A percentile compares a stretch with the other conserved stretches of the same genome.
These are phyloP conservation scores for Rhynchonycteris naso DNA, from an alignment of 2,797 vertebrate genomes.

Conservation along the genomic window DNA sequence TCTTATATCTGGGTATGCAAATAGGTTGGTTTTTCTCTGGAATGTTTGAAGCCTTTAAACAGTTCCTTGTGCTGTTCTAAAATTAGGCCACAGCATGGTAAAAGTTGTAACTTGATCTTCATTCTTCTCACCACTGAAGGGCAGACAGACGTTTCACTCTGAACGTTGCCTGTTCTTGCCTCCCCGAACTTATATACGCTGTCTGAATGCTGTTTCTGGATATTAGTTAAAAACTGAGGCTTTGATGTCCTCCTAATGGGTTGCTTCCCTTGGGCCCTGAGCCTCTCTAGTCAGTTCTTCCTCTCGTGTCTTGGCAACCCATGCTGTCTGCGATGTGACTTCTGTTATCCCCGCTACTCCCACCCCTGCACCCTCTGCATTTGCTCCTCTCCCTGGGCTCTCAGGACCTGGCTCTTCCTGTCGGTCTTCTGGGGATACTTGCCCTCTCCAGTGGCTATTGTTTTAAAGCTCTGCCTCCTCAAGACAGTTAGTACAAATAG, in stretches of 20 bases:
- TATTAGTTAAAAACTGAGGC: not conserved
- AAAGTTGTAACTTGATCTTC: conserved; percentile 54
- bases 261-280: not conserved
- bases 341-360: not conserved
- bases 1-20: conserved; percentile 78
- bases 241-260: not conserved
- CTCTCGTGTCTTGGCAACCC: not conserved
- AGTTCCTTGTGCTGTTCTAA: conserved; percentile 75
- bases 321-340: not conserved
- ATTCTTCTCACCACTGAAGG: conserved; percentile 22
- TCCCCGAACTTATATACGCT: not conserved
- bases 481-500: not conserved
- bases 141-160: conserved; percentile 11
- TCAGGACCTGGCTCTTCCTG: not conserved
- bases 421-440: not conserved
- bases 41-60: conserved; percentile 76
- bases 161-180: not conserved
- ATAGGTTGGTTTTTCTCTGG: conserved; percentile 70
- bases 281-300: not conserved
- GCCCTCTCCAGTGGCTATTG: not conserved
- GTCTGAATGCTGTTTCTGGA: not conserved
- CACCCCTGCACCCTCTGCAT: not conserved
- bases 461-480: not conserved
- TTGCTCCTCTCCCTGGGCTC: not conserved
- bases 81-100: conserved; percentile 66